Base-by-base conservation (phyloP, 2,113 vertebrate species). In the Laterallus jamaicensis region DNA sequence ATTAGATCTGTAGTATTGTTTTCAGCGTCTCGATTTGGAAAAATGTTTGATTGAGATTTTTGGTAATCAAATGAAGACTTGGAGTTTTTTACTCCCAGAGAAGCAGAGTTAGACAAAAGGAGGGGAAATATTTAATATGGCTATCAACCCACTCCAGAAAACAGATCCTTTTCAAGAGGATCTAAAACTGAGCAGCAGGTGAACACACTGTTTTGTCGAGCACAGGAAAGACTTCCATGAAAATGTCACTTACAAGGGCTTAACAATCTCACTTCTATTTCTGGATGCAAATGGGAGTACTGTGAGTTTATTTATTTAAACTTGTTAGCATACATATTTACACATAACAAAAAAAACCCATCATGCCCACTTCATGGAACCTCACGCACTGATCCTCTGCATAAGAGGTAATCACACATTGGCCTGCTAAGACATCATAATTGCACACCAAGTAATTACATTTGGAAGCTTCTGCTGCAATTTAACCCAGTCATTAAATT, bases 401-500 rank as follows among this genome's bases (percentile, higher is more conserved):
- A 54, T 91, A 95, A 95, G 81, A 56, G 81, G 12, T 93, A 96
- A 97, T 91, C 81, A 93, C 55, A 94, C 40, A 32, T 37, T 95
- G 75, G 58, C 90, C 88, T 71, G 54, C 67, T 90, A 93, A 94
- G 69, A 70, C 79, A 93, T 75, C 37, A 7, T 87, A 96, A 97
- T 93, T 95, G 80, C 75, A 91, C n/a, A n/a, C 54, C 82, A 86
- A 69, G 58, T 91, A 93, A 96, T 95, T 93, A 84, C 73, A 88
- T 95, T 94, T 93, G 79, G 93, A 97, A 97, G 64, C 78, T 97
- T 93, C 62, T 93, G 93, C 93, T 93, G 84, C 59, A 95, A 90
- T 67, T 88, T 98, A 97, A 97, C 85, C 69, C 85, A 79, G 50
- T 95, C 80, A 95, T 94, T 97, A 90, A 35, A 40, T 35, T 62